Percentiles rank a stretch among this genome's conserved stretches.
These are phyloP conservation scores for Colostygia pectinataria DNA, from an alignment of 2,888 invertebrate genomes.

Conservation along the genomic window DNA sequence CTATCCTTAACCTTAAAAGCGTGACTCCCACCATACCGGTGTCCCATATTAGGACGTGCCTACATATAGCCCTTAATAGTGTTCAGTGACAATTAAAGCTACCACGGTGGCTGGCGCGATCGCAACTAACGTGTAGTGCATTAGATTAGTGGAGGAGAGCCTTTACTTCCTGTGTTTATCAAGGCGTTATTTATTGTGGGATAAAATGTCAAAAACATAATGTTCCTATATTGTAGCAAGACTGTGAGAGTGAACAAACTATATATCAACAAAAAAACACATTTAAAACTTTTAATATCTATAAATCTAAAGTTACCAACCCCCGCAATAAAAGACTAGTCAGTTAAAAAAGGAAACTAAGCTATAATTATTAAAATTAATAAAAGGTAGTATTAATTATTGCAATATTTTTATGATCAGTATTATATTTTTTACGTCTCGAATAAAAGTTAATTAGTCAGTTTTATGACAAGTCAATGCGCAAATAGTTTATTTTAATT, in stretches of 20 bases:
- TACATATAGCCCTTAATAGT: slow-evolving; percentile 44
- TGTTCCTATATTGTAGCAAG: too few species aligned
- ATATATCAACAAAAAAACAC: too few species aligned
- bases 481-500: slow-evolving; percentile 6
- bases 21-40: slow-evolving; percentile 44
- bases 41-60: slow-evolving; percentile 43
- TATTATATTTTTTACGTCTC: slow-evolving; percentile 3
- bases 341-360: background rate
- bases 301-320: too few species aligned
- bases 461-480: slow-evolving; percentile 9
- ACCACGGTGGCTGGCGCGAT: slow-evolving; percentile 39
- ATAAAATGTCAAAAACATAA: too few species aligned
- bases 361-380: background rate
- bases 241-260: too few species aligned
- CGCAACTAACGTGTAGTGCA: slow-evolving; percentile 41
- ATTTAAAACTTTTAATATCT: background rate
- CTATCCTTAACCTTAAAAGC: slow-evolving; percentile 34
- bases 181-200: background rate
- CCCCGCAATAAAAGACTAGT: too few species aligned
- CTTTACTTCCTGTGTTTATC: slow-evolving; percentile 18
- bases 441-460: slow-evolving; percentile 11
- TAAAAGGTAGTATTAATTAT: background rate
- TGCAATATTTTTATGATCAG: slow-evolving; percentile 3
- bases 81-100: slow-evolving; percentile 58
- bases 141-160: slow-evolving; percentile 17